Evolutionary conservation across 2,888 invertebrate species (phyloP), one percentile per base, ranked within the genome.

Genomic region (Pyralis farinalis): DNA sequence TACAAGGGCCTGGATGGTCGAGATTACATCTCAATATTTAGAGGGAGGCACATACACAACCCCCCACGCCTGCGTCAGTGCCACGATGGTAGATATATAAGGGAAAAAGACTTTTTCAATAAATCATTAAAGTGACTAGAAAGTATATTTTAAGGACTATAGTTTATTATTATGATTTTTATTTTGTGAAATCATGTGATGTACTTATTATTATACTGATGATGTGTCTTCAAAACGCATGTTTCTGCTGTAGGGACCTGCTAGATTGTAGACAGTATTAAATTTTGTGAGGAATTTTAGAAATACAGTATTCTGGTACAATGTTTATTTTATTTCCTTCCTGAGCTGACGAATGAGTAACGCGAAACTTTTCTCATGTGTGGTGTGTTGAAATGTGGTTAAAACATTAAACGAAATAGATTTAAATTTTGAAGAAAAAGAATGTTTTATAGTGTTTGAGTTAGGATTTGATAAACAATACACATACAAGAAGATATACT

Each of bases 1-100:
- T 87, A 82, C 58, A 84, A 76, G 58, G 87, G 86, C 1, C 1
- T 57, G 0, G 85, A 88, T 22, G 86, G 87, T 25, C 67, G 71
- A 46, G 87, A 88, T 46, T 88, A 87, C 47, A 88, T 88, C 35
- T 87, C 87, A 4, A 88, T 88, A 55, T 87, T 88, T 43, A 65
- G 87, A 34, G 87, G 87, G 2, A 67, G 66, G 45, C 87, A 88
- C 16, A 88, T 87, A 52, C 87, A 88, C 48, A 63, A 74, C 3
- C 85, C 86, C 4, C 87, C 87, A 1, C 77, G 84, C 40, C 69
- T 86, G 28, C 63, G 86, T 32, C 83, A 82, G 42, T 87, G 86
- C 51, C 78, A 86, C 25, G 87, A 86, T 8, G 87, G 87, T 42
- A 74, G 86, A 71, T 87, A 65, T 58, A 86, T 88, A 52, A 75